A percentile compares a stretch with the other conserved stretches of the same genome.
phyloP scores from a whole-genome alignment of 2,797 vertebrate genomes.

The Coccyzus lansbergi region DNA sequence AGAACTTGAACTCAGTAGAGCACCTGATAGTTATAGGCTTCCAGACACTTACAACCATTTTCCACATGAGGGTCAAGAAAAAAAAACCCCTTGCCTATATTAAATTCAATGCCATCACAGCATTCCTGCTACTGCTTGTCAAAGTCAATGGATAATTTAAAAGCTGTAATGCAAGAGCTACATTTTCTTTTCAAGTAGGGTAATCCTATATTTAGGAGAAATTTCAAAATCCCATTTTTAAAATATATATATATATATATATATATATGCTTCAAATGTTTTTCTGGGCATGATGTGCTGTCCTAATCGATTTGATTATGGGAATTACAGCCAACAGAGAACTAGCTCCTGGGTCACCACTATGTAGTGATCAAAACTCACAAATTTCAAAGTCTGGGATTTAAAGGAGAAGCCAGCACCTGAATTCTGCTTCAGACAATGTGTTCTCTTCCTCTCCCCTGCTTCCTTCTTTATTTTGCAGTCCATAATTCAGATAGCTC shows the following conservation, averaged over 20 bases:
- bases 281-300: neutral
- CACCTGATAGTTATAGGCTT: neutral
- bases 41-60: neutral
- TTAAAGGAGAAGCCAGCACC: neutral
- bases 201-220: neutral
- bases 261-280: neutral
- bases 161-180: neutral
- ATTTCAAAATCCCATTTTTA: neutral
- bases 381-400: neutral
- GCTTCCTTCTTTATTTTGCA: neutral
- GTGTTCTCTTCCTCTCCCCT: neutral
- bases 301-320: neutral
- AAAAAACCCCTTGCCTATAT: neutral
- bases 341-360: neutral
- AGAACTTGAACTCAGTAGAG: neutral
- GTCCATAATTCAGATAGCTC: neutral
- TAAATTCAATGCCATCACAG: neutral
- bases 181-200: neutral
- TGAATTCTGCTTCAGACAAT: neutral
- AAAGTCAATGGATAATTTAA: neutral
- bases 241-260: neutral
- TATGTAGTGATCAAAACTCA: neutral
- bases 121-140: neutral
- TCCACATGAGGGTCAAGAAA: neutral
- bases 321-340: neutral